A percentile compares a stretch with the other conserved stretches of the same genome.
phyloP scores from a whole-genome alignment of 2,888 invertebrate species.

The Auanema freiburgensis region DNA sequence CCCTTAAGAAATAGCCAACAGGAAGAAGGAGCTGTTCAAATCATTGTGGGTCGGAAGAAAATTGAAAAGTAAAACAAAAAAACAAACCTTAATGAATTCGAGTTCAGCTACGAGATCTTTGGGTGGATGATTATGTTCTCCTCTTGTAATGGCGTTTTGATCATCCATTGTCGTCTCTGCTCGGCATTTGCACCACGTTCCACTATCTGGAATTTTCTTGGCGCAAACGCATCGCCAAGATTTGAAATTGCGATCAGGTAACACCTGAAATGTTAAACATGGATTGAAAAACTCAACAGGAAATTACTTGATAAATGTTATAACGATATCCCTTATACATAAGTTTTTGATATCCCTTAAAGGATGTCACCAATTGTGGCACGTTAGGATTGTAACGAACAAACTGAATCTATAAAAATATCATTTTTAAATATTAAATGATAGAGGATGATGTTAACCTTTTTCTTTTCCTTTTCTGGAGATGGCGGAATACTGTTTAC shows the following conservation, averaged over 20 bases:
- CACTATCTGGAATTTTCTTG: conserved; percentile 59
- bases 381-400: conserved; percentile 56
- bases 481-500: conserved; percentile 46
- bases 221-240: conserved; percentile 64
- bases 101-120: conserved; percentile 61
- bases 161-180: conserved; percentile 62
- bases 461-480: conserved; percentile 49
- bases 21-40: background rate
- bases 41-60: background rate
- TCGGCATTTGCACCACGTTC: conserved; percentile 58
- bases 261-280: conserved; percentile 35
- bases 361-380: conserved; percentile 61
- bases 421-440: background rate
- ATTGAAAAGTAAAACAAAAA: conserved; percentile 1
- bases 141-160: conserved; percentile 57
- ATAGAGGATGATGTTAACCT: conserved; percentile 19
- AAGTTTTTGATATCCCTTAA: conserved; percentile 63
- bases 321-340: conserved; percentile 63
- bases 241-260: conserved; percentile 50
- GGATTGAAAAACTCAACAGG: conserved; percentile 3
- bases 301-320: conserved; percentile 59
- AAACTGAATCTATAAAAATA: conserved; percentile 36
- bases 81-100: conserved; percentile 60
- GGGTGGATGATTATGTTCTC: conserved; percentile 60
- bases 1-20: background rate